These are phyloP conservation scores for Limenitis camilla DNA, from an alignment of 2,888 invertebrate species.

Conservation along the genomic window DNA sequence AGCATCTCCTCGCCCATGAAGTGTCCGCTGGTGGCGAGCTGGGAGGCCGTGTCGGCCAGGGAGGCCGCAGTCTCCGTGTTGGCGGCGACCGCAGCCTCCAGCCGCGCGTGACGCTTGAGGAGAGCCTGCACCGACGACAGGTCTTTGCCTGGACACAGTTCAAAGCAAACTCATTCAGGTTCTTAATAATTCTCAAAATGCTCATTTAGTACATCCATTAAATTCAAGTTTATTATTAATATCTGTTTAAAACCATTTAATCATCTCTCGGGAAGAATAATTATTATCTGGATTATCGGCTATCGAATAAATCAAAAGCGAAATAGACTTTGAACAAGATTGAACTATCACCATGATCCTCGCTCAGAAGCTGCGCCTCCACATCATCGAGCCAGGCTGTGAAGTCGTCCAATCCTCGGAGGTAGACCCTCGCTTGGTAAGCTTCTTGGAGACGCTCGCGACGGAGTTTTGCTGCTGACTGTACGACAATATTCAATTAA, in stretches of 20 bases:
- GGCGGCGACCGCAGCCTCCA: conserved; percentile 90
- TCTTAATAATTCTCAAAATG: too few species aligned
- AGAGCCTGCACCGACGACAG: conserved; percentile 89
- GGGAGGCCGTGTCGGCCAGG: conserved; percentile 84
- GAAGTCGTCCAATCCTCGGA: conserved; percentile 92
- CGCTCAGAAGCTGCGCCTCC: conserved; percentile 63
- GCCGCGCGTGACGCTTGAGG: conserved; percentile 83
- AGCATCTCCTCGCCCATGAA: conserved; percentile 93
- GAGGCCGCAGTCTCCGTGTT: conserved; percentile 88
- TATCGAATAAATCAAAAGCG: too few species aligned
- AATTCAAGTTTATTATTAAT: too few species aligned
- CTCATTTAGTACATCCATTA: too few species aligned
- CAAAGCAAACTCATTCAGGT: too few species aligned
- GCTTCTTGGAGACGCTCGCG: conserved; percentile 91
- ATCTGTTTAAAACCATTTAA: too few species aligned
- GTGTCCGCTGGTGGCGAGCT: conserved; percentile 86
- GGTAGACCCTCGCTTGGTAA: conserved; percentile 91
- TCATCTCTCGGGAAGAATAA: too few species aligned
- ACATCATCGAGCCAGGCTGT: conserved; percentile 94
- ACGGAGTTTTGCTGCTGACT: conserved; percentile 85
- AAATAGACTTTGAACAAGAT: too few species aligned
- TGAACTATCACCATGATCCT: conserved; percentile 52
- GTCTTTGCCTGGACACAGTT: conserved; percentile 81
- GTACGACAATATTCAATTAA: neutral
- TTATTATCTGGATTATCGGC: too few species aligned